Base-by-base conservation (phyloP, 2,797 vertebrate species). In the Glyptemys insculpta region DNA sequence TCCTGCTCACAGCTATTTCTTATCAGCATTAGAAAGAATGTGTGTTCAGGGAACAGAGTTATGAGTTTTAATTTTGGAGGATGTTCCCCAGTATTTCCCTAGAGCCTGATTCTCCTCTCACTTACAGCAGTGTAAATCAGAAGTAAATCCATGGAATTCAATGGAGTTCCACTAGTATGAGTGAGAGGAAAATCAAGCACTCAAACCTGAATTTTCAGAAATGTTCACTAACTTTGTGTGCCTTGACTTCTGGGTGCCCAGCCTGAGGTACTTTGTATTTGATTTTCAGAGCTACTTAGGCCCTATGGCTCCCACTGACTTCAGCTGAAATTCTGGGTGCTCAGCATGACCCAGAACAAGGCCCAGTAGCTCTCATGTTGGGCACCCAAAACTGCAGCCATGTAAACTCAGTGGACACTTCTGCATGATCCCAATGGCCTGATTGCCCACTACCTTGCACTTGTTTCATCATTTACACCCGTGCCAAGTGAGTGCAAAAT, bases 401-500 rank as follows among this genome's bases (percentile, higher is more conserved):
- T 81, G 72, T 53, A 54, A 89, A 92, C 14, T 53, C 62, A 85
- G 81, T 79, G 34, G 90, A 54, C 41, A 59, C 52, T 27, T 72
- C 50, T 76, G 74, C 59, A 53, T 86, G 44, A 34, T 90, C 89
- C 95, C 87, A 93, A 94, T 44, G 68, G 81, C 83, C 89, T 83
- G 52, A 79, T 29, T 62, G 57, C 81, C 79, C 16, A 89, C 68
- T 94, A n/a, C 9, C n/a, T 68, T 18, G n/a, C 62, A n/a, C 62
- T 93, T 47, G 29, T 83, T 89, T 93, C 74, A 53, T 54, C 86
- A 90, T 88, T 72, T 91, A 90, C 92, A 78, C 78, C 85, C 86
- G 54, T 44, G 79, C 74, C 83, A 88, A 94, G 37, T 18, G 86
- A 72, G 90, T 37, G 59, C 78, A 68, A 68, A 37, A n/a, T 19